A percentile compares a stretch with the other conserved stretches of the same genome.
These are phyloP conservation scores for Lepus americanus DNA, from an alignment of 2,113 vertebrate genomes.

Conservation along the genomic window DNA sequence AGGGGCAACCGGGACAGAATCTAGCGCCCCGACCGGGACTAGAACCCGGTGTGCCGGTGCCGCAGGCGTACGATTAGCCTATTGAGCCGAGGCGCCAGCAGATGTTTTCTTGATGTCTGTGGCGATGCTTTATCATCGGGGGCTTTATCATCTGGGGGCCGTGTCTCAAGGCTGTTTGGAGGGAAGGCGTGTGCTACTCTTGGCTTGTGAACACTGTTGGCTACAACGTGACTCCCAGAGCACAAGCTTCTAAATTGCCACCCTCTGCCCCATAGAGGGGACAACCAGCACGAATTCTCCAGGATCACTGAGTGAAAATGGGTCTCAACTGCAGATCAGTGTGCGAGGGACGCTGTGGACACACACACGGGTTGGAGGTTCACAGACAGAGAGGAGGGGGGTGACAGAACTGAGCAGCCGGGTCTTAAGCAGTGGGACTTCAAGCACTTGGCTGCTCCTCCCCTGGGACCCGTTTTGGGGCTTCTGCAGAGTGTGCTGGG, in stretches of 20 bases:
- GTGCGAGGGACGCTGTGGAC: neutral
- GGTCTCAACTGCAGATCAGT: neutral
- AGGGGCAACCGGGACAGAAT: too few species aligned
- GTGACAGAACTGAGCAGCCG: rapidly evolving
- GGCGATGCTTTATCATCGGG: neutral
- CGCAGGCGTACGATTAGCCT: too few species aligned
- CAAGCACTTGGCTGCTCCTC: neutral
- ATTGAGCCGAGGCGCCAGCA: too few species aligned
- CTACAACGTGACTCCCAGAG: neutral
- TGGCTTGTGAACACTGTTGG: neutral
- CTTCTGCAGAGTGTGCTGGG: neutral
- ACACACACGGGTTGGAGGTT: neutral
- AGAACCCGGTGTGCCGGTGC: too few species aligned
- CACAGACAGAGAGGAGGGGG: neutral
- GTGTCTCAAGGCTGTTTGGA: neutral
- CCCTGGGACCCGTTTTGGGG: neutral
- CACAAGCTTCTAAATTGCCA: neutral
- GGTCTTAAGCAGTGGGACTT: neutral
- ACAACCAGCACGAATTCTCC: neutral
- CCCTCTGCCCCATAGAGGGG: neutral
- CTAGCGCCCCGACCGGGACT: too few species aligned
- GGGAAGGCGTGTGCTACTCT: neutral
- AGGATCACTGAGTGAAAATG: neutral
- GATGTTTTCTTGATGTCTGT: neutral
- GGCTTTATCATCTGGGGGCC: neutral